Conservation (phyloP, 2,888 invertebrate species). For the Cosmopolites sordidus region DNA sequence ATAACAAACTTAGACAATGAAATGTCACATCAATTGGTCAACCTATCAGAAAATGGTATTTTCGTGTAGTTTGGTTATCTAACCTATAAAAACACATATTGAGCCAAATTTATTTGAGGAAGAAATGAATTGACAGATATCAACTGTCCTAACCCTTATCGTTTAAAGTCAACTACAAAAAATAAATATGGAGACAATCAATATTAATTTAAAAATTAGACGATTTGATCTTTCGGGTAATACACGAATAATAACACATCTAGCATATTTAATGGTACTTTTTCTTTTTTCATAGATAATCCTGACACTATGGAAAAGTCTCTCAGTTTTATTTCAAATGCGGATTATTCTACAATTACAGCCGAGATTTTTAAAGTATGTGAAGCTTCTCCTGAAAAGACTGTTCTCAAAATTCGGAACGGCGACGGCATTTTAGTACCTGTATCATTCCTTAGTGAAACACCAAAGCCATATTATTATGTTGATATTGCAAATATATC, state of each 20-base stretch:
- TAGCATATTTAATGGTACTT: slow-evolving; percentile 2
- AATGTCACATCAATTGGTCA: too few species aligned
- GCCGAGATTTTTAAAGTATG: slow-evolving; percentile 39
- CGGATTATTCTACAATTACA: slow-evolving; percentile 39
- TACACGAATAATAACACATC: not conserved
- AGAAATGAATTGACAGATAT: too few species aligned
- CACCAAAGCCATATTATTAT: slow-evolving; percentile 39
- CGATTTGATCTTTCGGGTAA: slow-evolving; percentile 38
- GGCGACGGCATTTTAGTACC: slow-evolving; percentile 48
- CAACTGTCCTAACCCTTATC: too few species aligned
- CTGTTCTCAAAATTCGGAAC: slow-evolving; percentile 50
- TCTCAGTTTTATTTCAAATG: slow-evolving; percentile 37
- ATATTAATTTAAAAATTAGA: slow-evolving; percentile 36
- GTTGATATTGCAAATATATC: slow-evolving; percentile 49
- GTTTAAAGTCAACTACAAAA: not conserved
- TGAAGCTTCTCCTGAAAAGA: slow-evolving; percentile 41
- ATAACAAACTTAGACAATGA: too few species aligned
- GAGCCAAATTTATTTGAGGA: too few species aligned
- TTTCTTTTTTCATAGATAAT: slow-evolving; percentile 36
- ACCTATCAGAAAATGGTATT: too few species aligned
- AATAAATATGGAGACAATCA: slow-evolving; percentile 28
- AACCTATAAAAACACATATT: too few species aligned
- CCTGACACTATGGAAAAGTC: slow-evolving; percentile 35
- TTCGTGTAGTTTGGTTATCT: too few species aligned
- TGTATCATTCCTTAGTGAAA: slow-evolving; percentile 46